These are phyloP conservation scores for Grammomys surdaster DNA, from an alignment of 2,113 vertebrate genomes.

Conservation along the genomic window DNA sequence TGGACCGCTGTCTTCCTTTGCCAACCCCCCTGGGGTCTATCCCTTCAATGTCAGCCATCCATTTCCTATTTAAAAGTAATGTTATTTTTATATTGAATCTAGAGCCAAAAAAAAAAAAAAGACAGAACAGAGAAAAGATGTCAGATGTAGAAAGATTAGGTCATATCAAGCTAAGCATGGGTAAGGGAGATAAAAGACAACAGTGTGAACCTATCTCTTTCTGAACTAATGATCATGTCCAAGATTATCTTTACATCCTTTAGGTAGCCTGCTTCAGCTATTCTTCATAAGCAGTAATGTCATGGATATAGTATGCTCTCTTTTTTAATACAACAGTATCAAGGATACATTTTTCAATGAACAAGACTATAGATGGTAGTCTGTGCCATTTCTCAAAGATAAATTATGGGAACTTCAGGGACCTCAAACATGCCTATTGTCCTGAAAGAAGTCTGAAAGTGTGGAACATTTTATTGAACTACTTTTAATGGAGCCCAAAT, in stretches of 20 bases:
- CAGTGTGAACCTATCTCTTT: not conserved
- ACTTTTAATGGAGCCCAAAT: not conserved
- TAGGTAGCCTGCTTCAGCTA: not conserved
- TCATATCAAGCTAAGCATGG: not conserved
- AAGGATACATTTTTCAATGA: not conserved
- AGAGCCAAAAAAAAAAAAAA: slow-evolving; percentile 39
- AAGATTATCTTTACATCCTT: not conserved
- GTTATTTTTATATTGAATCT: slow-evolving; percentile 24
- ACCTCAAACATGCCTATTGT: not conserved
- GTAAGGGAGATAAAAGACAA: not conserved
- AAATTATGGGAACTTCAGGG: not conserved
- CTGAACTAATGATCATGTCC: not conserved
- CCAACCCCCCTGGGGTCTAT: not conserved
- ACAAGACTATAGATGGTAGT: not conserved
- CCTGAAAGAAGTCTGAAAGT: not conserved
- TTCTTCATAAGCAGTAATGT: not conserved
- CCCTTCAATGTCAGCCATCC: slow-evolving; percentile 39
- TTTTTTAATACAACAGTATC: not conserved
- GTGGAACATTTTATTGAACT: not conserved
- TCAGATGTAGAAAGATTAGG: slow-evolving; percentile 63
- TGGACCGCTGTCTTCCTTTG: not conserved
- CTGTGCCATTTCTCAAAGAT: not conserved
- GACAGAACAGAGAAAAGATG: slow-evolving; percentile 58
- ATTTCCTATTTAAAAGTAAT: slow-evolving; percentile 54
- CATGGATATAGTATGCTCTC: not conserved